Base-by-base conservation (phyloP, 2,888 invertebrate species). In the Synergus laeviventris region DNA sequence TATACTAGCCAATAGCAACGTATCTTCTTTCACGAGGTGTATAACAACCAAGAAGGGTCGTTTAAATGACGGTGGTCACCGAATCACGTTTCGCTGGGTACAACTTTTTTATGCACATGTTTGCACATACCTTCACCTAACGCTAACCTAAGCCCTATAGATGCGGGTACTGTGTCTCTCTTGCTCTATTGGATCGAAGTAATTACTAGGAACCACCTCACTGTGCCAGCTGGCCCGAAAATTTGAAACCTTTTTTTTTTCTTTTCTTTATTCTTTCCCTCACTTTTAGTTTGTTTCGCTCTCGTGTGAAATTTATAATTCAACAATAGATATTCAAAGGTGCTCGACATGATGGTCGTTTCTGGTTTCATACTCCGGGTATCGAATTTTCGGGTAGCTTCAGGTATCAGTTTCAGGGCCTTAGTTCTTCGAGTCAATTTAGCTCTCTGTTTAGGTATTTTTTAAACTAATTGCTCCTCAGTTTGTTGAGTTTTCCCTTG, bases 371-470 rank as follows among this genome's bases (percentile, higher is more conserved):
- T 8, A 54, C 9, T 54, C 54, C 54, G 18, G 54, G 54, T 54
- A 54, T 54, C 54, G 11, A 54, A 54, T 54, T 54, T 54, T 54
- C 45, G 54, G 54, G 54, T 54, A 54, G 54, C 18, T 54, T 54
- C 54, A 54, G 54, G 54, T 54, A 18, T 54, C 54, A 9, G n/a
- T 54, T 54, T 54, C 54, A 54, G 54, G 18, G 2, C 11, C 54
- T 18, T 9, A 54, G 54, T n/a, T 18, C 54, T 54, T n/a, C 18
- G 54, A 54, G 54, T n/a, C 54, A 18, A 18, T 18, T 54, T 54
- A 11, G 54, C 2, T 21, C 18, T 18, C 8, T 54, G 18, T 9
- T 31, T 42, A 12, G 54, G 18, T 54, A 54, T 54, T 54, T 54
- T 9, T 18, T n/a, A 3, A 54, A 9, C 9, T 54, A 54, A 54